Percentiles rank a stretch among this genome's conserved stretches.
phyloP scores from a whole-genome alignment of 1,140 invertebrate species.

The Aphaenogaster floridana region DNA sequence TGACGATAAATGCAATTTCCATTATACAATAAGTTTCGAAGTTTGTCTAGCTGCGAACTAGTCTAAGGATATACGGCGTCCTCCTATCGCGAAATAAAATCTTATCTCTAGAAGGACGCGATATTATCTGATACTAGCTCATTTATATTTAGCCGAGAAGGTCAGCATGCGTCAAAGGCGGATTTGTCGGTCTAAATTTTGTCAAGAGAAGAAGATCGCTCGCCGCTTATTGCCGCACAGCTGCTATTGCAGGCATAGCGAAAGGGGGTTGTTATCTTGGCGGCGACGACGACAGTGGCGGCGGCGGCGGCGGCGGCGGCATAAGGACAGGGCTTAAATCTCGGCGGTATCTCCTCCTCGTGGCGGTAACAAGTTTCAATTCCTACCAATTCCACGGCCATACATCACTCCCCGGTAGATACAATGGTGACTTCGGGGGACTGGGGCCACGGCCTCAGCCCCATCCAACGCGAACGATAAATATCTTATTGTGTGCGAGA shows the following conservation, averaged over 20 bases:
- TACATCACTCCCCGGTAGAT: slow-evolving; percentile 83
- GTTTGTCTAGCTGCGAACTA: background rate
- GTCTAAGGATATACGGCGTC: too few species aligned
- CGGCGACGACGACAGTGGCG: slow-evolving; percentile 33
- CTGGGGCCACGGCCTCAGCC: slow-evolving; percentile 78
- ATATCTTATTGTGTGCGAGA: slow-evolving; percentile 83
- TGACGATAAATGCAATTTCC: background rate
- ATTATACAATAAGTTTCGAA: background rate
- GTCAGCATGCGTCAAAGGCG: slow-evolving; percentile 8
- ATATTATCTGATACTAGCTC: background rate
- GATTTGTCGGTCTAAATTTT: slow-evolving; percentile 37
- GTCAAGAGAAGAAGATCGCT: background rate
- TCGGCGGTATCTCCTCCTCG: slow-evolving; percentile 79
- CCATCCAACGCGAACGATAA: slow-evolving; percentile 79
- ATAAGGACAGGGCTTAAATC: slow-evolving; percentile 82
- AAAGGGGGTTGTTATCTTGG: slow-evolving; percentile 75
- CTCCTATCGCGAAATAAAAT: background rate
- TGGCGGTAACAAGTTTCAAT: slow-evolving; percentile 84
- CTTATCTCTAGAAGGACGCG: background rate
- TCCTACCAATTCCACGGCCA: slow-evolving; percentile 84
- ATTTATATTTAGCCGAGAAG: slow-evolving; percentile 8
- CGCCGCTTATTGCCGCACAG: slow-evolving; percentile 9
- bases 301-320: slow-evolving; percentile 65
- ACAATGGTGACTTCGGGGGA: slow-evolving; percentile 81
- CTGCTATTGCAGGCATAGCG: slow-evolving; percentile 69